phyloP scores from a whole-genome alignment of 2,888 invertebrate species.

The Drosophila hawaiiensis region DNA sequence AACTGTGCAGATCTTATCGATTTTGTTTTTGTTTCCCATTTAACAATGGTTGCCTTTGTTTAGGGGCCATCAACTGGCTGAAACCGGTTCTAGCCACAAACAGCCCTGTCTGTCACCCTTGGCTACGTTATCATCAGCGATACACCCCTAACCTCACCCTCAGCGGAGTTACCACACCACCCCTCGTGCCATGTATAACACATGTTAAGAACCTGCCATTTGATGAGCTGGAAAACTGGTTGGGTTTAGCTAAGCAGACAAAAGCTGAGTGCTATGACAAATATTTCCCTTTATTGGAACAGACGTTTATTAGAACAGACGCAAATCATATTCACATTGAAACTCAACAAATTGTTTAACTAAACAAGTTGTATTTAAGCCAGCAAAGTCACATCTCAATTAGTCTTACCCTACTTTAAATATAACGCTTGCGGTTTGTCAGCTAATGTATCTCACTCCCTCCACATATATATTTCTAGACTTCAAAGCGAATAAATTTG shows the following conservation, averaged over 20 bases:
- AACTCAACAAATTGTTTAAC: neutral
- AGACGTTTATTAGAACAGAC: neutral
- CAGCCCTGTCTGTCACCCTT: conserved; percentile 34
- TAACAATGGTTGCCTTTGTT: conserved; percentile 65
- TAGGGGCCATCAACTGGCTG: conserved; percentile 37
- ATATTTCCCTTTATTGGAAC: neutral
- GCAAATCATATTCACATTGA: neutral
- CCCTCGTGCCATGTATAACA: conserved; percentile 37
- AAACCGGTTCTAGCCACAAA: conserved; percentile 61
- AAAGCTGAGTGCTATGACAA: conserved; percentile 47
- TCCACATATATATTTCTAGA: conserved; percentile 11
- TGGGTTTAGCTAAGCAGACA: conserved; percentile 12
- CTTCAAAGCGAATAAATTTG: conserved; percentile 57
- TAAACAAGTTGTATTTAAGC: conserved; percentile 1
- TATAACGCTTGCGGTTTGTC: conserved; percentile 15
- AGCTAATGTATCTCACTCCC: conserved; percentile 31
- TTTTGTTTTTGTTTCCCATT: conserved; percentile 35
- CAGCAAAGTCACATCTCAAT: conserved; percentile 10
- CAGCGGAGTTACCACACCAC: conserved; percentile 16
- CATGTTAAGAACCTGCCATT: conserved; percentile 10
- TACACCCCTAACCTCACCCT: conserved; percentile 39
- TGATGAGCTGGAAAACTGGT: conserved; percentile 1
- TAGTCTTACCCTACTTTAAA: conserved; percentile 32
- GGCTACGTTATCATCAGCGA: conserved; percentile 20
- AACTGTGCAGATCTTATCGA: conserved; percentile 65